A percentile compares a stretch with the other conserved stretches of the same genome.
Evolutionary conservation across 2,797 vertebrate species (phyloP).

Genomic region (Rhyacichthys aspro): DNA sequence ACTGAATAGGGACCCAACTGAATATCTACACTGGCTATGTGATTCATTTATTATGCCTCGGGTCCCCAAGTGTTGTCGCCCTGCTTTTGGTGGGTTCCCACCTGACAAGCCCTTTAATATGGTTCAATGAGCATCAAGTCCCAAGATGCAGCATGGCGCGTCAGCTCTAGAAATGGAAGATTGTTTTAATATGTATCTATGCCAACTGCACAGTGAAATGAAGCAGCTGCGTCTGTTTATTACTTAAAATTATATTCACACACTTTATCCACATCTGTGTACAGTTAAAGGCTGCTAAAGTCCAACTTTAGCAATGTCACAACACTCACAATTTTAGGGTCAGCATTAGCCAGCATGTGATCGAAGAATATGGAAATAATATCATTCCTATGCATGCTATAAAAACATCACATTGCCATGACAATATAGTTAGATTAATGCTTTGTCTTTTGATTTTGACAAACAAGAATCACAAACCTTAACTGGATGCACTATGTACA

Average conservation of each 20-base stretch:
- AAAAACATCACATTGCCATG: no score
- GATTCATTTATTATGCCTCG: conserved; percentile 40
- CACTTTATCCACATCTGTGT: background rate
- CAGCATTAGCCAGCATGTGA: no score
- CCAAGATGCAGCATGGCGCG: conserved; percentile 22
- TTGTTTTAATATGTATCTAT: conserved; percentile 6
- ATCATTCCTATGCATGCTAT: no score
- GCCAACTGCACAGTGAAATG: background rate
- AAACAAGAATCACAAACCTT: no score
- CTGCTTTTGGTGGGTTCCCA: conserved; percentile 28
- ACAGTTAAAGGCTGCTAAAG: no score
- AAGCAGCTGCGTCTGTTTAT: background rate
- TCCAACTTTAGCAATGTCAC: no score
- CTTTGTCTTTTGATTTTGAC: no score
- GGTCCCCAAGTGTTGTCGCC: conserved; percentile 26
- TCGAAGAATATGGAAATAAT: no score
- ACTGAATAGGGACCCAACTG: conserved; percentile 18
- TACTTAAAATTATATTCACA: background rate
- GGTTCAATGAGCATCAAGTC: conserved; percentile 44
- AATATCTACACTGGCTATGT: conserved; percentile 21
- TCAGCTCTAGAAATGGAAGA: conserved; percentile 2
- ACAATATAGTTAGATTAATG: no score
- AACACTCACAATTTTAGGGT: no score
- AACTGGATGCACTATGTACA: no score
- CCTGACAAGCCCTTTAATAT: conserved; percentile 40